Conservation (phyloP, 2,113 vertebrate species). For the Pterocles orientalis region DNA sequence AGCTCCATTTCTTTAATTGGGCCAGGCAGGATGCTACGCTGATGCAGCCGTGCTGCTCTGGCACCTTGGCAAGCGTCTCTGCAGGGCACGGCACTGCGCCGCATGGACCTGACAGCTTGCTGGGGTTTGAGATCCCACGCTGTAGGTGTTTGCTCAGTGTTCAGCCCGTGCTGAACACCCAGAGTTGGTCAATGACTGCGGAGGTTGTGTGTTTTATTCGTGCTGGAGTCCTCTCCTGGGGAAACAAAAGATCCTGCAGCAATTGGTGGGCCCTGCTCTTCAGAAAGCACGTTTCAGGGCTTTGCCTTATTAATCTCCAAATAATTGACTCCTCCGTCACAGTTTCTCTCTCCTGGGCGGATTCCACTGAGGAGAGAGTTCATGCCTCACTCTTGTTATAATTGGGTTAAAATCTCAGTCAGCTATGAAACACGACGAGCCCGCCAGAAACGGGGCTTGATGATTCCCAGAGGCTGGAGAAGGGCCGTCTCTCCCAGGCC, state of each 20-base stretch:
- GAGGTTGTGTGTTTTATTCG: background rate
- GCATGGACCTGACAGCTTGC: background rate
- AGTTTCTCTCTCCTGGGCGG: background rate
- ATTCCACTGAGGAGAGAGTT: background rate
- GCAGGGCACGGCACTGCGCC: fast-evolving
- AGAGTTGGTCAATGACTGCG: background rate
- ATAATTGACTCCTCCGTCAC: background rate
- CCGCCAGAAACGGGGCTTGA: background rate
- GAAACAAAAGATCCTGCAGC: background rate
- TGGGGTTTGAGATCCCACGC: background rate
- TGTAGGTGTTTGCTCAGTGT: background rate
- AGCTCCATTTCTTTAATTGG: background rate
- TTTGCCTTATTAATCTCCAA: background rate
- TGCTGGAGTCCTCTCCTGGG: background rate
- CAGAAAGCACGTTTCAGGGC: background rate
- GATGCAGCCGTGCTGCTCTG: background rate
- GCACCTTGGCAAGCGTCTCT: background rate
- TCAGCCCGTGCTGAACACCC: background rate
- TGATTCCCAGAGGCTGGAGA: background rate
- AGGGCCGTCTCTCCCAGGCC: background rate
- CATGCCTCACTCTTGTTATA: background rate
- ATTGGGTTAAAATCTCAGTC: background rate
- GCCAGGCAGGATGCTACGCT: background rate
- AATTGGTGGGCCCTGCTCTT: background rate
- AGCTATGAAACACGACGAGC: fast-evolving